These are phyloP conservation scores for Onychomys torridus DNA, from an alignment of 2,797 vertebrate genomes.

Conservation along the genomic window DNA sequence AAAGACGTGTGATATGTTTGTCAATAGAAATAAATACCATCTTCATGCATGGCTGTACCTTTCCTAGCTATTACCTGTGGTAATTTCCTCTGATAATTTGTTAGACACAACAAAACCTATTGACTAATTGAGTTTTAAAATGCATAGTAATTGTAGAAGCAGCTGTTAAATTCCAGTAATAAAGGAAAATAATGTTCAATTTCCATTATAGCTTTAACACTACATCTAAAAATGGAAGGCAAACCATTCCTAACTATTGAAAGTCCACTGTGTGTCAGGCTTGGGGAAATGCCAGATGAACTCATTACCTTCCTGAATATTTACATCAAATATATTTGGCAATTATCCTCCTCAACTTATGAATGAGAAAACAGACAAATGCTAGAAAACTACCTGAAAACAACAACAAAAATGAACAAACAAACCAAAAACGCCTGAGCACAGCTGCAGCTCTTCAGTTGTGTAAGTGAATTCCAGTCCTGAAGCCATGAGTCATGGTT, in stretches of 20 bases:
- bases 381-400: not conserved
- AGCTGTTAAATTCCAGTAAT: conserved; percentile 24
- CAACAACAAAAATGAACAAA: not conserved
- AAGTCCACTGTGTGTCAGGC: not conserved
- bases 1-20: not conserved
- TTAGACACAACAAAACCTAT: not conserved
- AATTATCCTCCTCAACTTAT: conserved; percentile 13
- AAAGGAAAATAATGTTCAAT: not conserved
- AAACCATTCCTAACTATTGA: conserved; percentile 5
- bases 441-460: not conserved
- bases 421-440: not conserved
- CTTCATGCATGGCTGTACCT: not conserved
- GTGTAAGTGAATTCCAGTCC: not conserved
- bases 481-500: not conserved
- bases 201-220: conserved; percentile 36
- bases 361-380: conserved; percentile 1
- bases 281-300: not conserved
- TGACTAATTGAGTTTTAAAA: conserved; percentile 43
- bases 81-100: conserved; percentile 49
- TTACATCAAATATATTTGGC: not conserved
- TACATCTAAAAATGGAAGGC: conserved; percentile 17
- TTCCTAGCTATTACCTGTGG: not conserved
- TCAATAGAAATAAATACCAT: not conserved
- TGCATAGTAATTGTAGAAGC: not conserved
- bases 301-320: conserved; percentile 20